phyloP scores from a whole-genome alignment of 2,113 vertebrate genomes.

The Solenodon paradoxus region DNA sequence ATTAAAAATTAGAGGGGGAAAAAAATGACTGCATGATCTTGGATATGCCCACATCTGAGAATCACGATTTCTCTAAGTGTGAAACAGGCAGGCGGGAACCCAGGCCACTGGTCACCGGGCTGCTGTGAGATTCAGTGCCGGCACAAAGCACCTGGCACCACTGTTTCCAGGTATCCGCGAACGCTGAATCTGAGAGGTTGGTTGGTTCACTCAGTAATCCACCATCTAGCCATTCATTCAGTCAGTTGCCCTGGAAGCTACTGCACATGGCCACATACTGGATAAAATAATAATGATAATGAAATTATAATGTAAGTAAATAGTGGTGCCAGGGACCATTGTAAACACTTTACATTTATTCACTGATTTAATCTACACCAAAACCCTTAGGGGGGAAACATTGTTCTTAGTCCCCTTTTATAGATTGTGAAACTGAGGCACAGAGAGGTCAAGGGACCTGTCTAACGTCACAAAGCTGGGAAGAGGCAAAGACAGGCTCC shows the following conservation, averaged over 20 bases:
- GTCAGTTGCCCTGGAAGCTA: neutral
- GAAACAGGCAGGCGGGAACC: neutral
- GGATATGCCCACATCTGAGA: neutral
- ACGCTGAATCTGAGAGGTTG: neutral
- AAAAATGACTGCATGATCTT: neutral
- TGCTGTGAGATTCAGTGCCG: neutral
- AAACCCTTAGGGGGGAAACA: neutral
- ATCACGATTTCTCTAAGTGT: neutral
- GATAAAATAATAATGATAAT: neutral
- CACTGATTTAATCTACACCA: neutral
- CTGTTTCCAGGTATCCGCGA: neutral
- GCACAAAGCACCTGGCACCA: too few species aligned
- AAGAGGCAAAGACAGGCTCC: neutral
- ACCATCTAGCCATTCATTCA: neutral
- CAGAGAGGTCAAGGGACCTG: neutral
- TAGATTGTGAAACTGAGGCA: neutral
- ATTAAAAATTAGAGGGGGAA: constrained; percentile 41
- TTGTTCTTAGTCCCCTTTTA: neutral
- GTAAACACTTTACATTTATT: neutral
- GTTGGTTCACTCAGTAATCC: neutral
- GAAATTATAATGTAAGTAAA: neutral
- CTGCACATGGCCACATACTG: neutral
- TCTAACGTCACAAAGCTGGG: neutral
- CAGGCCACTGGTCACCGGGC: neutral
- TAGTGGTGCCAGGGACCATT: neutral